Base-by-base conservation (phyloP, 2,797 vertebrate species). In the Hoplostethus mediterraneus region DNA sequence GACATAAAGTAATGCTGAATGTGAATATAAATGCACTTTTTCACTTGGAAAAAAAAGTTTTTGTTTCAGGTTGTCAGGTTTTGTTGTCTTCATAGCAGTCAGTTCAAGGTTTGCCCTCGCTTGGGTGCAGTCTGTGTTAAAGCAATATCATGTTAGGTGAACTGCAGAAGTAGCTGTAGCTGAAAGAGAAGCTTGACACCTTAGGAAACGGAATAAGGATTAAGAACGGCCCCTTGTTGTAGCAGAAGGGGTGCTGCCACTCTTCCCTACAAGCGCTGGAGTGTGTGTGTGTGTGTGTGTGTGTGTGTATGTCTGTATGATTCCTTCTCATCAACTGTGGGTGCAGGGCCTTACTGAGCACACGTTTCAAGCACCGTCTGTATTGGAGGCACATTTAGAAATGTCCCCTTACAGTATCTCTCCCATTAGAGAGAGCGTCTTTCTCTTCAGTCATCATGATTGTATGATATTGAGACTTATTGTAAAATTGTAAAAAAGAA, bases 21-120 rank as follows among this genome's bases (percentile, higher is more conserved):
- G 89, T 91, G 81, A 90, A 71, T 71, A 65, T 79, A 53, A 71
- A 83, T 59, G 89, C 88, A 90, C 84, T 87, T 90, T 91, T 67
- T 80, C 75, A 83, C 77, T 77, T 64, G 55, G 84, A 17, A 2
- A 36, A 53, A 56, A 45, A 5, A 5, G 21, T 53, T n/a, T 49
- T 45, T 59, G 17, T 38, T 59, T 30, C 44, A 7, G 54, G 16
- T 75, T 38, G 54, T 30, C 44, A 7, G 54, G 16, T 75, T 89
- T 80, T 74, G 59, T 64, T 25, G 53, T 85, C 66, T 51, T 79
- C 45, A 48, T 82, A 73, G 66, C 66, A 61, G 73, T 83, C 63
- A 74, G 60, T 54, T 76, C 38, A 81, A 85, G 31, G 45, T 51
- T 70, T n/a, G 38, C 33, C 47, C 47, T 63, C 31, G 49, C 40